Evolutionary conservation across 2,797 vertebrate species (phyloP).

Genomic region (Chrosomus eos): DNA sequence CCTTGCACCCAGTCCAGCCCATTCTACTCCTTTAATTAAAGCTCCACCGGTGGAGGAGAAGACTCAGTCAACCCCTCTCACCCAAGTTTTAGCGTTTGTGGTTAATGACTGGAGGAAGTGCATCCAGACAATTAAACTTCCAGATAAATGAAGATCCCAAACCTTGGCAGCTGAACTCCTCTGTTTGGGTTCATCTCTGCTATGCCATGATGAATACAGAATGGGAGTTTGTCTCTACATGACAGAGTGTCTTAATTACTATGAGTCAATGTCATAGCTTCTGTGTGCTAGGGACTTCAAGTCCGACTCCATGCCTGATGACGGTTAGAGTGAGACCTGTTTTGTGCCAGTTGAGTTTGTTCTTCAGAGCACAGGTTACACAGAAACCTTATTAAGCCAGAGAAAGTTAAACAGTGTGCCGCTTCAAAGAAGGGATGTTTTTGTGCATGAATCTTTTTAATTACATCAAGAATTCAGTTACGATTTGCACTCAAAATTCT

Average conservation of each 20-base stretch:
- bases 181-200: conserved; percentile 37
- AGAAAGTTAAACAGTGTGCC: conserved; percentile 3
- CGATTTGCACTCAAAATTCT: background rate
- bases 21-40: conserved; percentile 58
- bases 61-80: conserved; percentile 39
- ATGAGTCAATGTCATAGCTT: conserved; percentile 21
- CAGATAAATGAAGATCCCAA: conserved; percentile 43
- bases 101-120: conserved; percentile 55
- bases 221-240: conserved; percentile 32
- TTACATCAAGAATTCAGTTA: background rate
- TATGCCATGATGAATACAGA: conserved; percentile 42
- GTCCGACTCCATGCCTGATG: background rate
- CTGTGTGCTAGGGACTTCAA: conserved; percentile 1
- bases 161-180: conserved; percentile 44
- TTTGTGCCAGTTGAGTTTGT: conserved; percentile 23
- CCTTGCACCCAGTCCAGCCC: conserved; percentile 37
- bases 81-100: conserved; percentile 42
- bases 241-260: conserved; percentile 38
- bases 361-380: conserved; percentile 16
- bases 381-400: conserved; percentile 10
- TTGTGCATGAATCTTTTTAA: background rate
- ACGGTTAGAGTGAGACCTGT: background rate
- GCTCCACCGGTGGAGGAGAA: conserved; percentile 27
- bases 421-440: conserved; percentile 12
- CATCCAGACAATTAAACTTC: conserved; percentile 43